Conservation (phyloP, 2,113 vertebrate genomes). For the Sakesphorus luctuosus region DNA sequence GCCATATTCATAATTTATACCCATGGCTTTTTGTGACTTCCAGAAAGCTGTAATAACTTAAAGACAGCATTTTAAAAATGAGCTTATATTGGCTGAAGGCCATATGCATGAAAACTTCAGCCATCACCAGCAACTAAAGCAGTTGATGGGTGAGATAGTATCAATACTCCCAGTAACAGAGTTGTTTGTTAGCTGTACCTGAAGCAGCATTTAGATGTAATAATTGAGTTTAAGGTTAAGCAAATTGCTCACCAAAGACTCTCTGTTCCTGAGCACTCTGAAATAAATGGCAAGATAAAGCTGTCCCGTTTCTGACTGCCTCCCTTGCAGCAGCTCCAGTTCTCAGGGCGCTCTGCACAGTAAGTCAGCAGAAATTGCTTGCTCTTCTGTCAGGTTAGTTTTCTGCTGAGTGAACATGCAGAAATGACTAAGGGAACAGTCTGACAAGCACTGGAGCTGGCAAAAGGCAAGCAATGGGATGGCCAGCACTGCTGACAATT, state of each 20-base stretch:
- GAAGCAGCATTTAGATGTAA: neutral
- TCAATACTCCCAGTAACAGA: neutral
- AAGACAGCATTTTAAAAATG: neutral
- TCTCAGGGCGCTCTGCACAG: neutral
- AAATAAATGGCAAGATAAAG: neutral
- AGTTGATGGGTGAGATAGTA: neutral
- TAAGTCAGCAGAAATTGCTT: neutral
- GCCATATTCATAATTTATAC: neutral
- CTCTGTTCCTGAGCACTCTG: neutral
- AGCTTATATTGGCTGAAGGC: neutral
- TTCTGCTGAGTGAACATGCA: neutral
- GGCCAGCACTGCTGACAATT: neutral
- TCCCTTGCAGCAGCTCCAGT: neutral
- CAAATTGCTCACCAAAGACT: neutral
- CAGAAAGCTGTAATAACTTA: constrained; percentile 6
- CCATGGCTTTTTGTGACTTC: neutral
- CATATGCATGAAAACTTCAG: neutral
- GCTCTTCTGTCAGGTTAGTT: neutral
- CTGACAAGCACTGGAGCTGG: neutral
- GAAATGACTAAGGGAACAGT: neutral
- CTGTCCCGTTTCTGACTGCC: neutral
- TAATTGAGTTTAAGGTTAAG: neutral
- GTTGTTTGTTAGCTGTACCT: neutral
- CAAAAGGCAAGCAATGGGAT: neutral
- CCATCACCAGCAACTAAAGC: neutral